Percentiles rank a stretch among this genome's conserved stretches.
phyloP scores from a whole-genome alignment of 2,113 vertebrate genomes.

The Labrus mixtus region DNA sequence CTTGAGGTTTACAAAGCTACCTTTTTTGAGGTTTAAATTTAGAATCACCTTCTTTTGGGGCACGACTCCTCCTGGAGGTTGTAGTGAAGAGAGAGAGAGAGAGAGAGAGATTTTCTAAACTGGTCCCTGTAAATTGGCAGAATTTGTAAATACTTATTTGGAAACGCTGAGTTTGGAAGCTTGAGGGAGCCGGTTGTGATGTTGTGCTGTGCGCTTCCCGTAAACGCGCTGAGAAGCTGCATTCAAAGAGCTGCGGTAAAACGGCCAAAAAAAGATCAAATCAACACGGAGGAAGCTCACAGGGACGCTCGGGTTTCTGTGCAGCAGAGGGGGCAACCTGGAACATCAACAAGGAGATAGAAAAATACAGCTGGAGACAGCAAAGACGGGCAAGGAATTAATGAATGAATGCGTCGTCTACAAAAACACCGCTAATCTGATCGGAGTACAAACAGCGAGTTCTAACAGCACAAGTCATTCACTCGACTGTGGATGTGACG shows the following conservation, averaged over 20 bases:
- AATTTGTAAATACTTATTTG: conserved; percentile 73
- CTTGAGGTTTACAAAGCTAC: conserved; percentile 81
- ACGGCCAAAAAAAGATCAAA: conserved; percentile 80
- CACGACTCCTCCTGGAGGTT: conserved; percentile 58
- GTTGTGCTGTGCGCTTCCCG: conserved; percentile 76
- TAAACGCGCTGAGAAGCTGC: conserved; percentile 78
- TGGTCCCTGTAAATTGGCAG: conserved; percentile 67
- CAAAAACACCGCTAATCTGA: neutral
- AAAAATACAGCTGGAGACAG: conserved; percentile 5
- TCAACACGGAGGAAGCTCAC: conserved; percentile 60
- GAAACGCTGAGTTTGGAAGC: conserved; percentile 68
- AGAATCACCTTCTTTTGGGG: conserved; percentile 72
- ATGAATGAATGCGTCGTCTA: neutral
- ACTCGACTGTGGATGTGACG: too few relatives aligned
- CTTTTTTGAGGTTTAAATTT: conserved; percentile 87
- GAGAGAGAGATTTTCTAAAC: conserved; percentile 51
- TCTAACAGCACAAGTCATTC: too few relatives aligned
- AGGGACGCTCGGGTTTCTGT: conserved; percentile 35
- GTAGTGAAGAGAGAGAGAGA: conserved; percentile 52
- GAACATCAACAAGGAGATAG: conserved; percentile 52
- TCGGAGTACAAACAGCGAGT: too few relatives aligned
- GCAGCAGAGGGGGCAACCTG: conserved; percentile 45
- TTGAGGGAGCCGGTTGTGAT: conserved; percentile 68
- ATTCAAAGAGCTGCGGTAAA: conserved; percentile 80
- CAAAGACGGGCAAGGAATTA: neutral